These are phyloP conservation scores for Chascanopsetta lugubris DNA, from an alignment of 2,113 vertebrate species.

Conservation along the genomic window DNA sequence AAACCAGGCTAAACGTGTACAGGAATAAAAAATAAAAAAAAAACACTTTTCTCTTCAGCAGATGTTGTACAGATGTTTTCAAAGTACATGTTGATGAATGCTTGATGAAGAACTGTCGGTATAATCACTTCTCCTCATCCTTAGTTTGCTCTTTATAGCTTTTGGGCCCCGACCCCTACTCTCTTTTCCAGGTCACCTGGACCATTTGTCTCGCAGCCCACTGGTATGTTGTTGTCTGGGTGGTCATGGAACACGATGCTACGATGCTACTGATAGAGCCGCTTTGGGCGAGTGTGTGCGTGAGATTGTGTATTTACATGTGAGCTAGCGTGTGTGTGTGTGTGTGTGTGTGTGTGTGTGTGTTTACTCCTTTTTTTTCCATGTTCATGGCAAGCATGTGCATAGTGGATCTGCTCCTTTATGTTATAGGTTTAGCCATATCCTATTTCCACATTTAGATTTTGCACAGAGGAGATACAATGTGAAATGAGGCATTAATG, in stretches of 20 bases:
- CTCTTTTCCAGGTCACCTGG: constrained; percentile 61
- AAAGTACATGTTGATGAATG: constrained; percentile 53
- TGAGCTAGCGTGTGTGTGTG: constrained; percentile 28
- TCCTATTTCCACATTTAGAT: constrained; percentile 92
- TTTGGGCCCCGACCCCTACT: constrained; percentile 47
- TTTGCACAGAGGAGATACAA: constrained; percentile 92
- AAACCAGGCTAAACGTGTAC: constrained; percentile 69
- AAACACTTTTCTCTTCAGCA: constrained; percentile 65
- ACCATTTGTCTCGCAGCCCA: constrained; percentile 68
- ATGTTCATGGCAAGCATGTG: constrained; percentile 61
- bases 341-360: constrained; percentile 13
- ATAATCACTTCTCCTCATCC: constrained; percentile 44
- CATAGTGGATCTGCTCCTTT: constrained; percentile 65
- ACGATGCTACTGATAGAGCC: constrained; percentile 74
- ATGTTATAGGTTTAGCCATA: constrained; percentile 81
- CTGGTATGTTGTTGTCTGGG: constrained; percentile 57
- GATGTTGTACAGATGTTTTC: constrained; percentile 77
- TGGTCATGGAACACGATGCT: constrained; percentile 55
- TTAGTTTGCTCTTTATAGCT: constrained; percentile 30
- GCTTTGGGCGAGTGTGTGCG: constrained; percentile 19
- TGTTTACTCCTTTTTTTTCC: background rate
- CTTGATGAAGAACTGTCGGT: constrained; percentile 63
- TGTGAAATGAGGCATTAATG: constrained; percentile 91
- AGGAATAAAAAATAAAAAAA: constrained; percentile 71
- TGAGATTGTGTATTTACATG: constrained; percentile 69